phyloP scores from a whole-genome alignment of 2,888 invertebrate species.

The Ophion obscuratus region DNA sequence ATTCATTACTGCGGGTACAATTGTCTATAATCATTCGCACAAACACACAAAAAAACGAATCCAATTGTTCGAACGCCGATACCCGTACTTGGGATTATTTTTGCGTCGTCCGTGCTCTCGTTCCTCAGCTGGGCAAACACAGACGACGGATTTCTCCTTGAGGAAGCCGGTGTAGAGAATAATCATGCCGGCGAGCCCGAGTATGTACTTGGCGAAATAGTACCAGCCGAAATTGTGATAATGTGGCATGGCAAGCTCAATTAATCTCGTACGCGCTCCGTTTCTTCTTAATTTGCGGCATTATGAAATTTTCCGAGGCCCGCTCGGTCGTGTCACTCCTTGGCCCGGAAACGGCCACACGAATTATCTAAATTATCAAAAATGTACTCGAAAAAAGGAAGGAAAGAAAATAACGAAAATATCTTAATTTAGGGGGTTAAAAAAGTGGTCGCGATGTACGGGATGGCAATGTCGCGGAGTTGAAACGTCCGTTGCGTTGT shows the following conservation, averaged over 20 bases:
- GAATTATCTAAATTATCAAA: not conserved
- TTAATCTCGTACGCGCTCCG: not conserved
- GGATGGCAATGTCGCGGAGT: slow-evolving; percentile 13
- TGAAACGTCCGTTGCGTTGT: not conserved
- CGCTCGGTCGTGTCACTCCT: not conserved
- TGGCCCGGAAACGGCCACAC: slow-evolving; percentile 7
- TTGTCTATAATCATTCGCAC: slow-evolving; percentile 54
- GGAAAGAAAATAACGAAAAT: not conserved
- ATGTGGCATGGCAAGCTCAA: slow-evolving; percentile 74
- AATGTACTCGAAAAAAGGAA: not conserved
- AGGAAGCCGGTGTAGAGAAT: slow-evolving; percentile 76
- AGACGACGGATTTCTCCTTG: slow-evolving; percentile 71
- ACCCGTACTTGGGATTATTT: slow-evolving; percentile 64
- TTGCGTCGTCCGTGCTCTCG: slow-evolving; percentile 56
- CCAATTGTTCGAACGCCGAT: slow-evolving; percentile 41
- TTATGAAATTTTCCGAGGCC: slow-evolving; percentile 51
- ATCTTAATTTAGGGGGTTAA: slow-evolving; percentile 28
- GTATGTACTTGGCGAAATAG: slow-evolving; percentile 79
- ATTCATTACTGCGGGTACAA: slow-evolving; percentile 73
- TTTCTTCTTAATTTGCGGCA: slow-evolving; percentile 23
- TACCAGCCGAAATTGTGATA: slow-evolving; percentile 77
- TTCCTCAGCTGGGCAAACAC: slow-evolving; percentile 65
- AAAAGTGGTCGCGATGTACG: slow-evolving; percentile 22
- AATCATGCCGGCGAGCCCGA: slow-evolving; percentile 78
- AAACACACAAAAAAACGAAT: slow-evolving; percentile 11